Evolutionary conservation across 2,888 invertebrate genomes (phyloP).

Genomic region (Scaptomyza reducta): DNA sequence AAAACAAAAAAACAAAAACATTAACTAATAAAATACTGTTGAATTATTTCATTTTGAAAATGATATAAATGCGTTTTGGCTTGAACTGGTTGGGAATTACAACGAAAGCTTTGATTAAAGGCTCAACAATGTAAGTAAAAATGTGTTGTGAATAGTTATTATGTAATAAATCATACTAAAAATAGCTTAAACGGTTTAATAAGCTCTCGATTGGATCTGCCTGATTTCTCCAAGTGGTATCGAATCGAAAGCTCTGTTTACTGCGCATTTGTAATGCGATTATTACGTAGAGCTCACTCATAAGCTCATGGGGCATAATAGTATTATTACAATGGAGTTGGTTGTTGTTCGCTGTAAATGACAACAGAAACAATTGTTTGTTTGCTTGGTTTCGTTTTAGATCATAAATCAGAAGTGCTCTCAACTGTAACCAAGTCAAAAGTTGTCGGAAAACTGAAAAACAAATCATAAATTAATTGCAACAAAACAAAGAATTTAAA

Average conservation of each 20-base stretch:
- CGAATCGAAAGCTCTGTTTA: slow-evolving; percentile 19
- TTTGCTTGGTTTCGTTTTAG: slow-evolving; percentile 52
- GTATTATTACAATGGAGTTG: slow-evolving; percentile 50
- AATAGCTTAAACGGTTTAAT: too few species aligned
- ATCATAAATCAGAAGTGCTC: slow-evolving; percentile 68
- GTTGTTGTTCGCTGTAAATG: slow-evolving; percentile 51
- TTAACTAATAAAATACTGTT: slow-evolving; percentile 68
- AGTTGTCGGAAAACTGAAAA: slow-evolving; percentile 14
- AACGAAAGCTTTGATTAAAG: too few species aligned
- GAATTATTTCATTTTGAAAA: slow-evolving; percentile 73
- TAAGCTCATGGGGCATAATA: neutral
- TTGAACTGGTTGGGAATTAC: too few species aligned
- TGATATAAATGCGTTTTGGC: slow-evolving; percentile 27
- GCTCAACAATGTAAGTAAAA: too few species aligned
- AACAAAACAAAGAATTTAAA: slow-evolving; percentile 12
- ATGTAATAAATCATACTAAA: too few species aligned
- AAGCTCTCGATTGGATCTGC: neutral
- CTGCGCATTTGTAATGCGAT: slow-evolving; percentile 52
- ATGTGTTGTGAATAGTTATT: too few species aligned
- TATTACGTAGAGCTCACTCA: slow-evolving; percentile 14
- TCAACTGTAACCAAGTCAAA: slow-evolving; percentile 64
- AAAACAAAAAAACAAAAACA: slow-evolving; percentile 22
- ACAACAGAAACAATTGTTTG: slow-evolving; percentile 48
- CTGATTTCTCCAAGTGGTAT: slow-evolving; percentile 18
- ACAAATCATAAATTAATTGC: slow-evolving; percentile 12